Evolutionary conservation across 2,888 invertebrate genomes (phyloP).

Genomic region (Ormyrus labotus): DNA sequence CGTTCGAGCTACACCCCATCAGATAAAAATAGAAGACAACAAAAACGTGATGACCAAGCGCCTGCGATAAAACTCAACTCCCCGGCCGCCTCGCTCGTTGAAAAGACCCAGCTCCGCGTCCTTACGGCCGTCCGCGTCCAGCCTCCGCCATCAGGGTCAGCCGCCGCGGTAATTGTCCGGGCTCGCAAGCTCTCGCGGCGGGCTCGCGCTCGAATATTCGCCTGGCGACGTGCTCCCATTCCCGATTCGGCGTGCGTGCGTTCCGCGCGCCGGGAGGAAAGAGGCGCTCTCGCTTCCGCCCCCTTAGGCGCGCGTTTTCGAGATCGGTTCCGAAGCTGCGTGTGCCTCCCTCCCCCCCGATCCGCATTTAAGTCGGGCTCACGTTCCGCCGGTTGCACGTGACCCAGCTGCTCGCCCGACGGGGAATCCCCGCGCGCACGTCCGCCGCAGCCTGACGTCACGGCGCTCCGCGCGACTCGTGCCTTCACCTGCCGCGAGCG

Average conservation of each 20-base stretch:
- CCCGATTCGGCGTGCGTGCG: slow-evolving; percentile 58
- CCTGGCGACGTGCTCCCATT: slow-evolving; percentile 64
- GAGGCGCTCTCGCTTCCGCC: slow-evolving; percentile 1
- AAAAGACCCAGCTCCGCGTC: too few species aligned
- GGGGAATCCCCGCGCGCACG: slow-evolving; percentile 68
- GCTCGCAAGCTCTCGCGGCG: not conserved
- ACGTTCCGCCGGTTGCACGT: slow-evolving; percentile 70
- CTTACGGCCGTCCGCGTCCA: too few species aligned
- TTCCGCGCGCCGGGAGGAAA: not conserved
- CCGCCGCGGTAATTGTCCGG: too few species aligned
- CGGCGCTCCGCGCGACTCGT: slow-evolving; percentile 54
- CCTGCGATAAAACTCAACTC: too few species aligned
- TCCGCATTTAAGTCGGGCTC: slow-evolving; percentile 60
- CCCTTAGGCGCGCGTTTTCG: slow-evolving; percentile 26
- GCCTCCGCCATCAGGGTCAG: too few species aligned
- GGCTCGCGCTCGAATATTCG: slow-evolving; percentile 2
- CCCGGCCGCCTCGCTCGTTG: too few species aligned
- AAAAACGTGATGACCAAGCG: too few species aligned
- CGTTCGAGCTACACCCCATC: too few species aligned
- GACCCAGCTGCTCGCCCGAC: slow-evolving; percentile 69
- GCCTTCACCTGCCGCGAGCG: slow-evolving; percentile 9
- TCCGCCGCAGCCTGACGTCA: slow-evolving; percentile 60
- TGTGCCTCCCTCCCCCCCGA: slow-evolving; percentile 55
- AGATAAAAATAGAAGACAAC: too few species aligned
- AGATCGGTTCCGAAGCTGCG: slow-evolving; percentile 57